Conservation (phyloP, 2,888 invertebrate species). For the Dione vanillae region DNA sequence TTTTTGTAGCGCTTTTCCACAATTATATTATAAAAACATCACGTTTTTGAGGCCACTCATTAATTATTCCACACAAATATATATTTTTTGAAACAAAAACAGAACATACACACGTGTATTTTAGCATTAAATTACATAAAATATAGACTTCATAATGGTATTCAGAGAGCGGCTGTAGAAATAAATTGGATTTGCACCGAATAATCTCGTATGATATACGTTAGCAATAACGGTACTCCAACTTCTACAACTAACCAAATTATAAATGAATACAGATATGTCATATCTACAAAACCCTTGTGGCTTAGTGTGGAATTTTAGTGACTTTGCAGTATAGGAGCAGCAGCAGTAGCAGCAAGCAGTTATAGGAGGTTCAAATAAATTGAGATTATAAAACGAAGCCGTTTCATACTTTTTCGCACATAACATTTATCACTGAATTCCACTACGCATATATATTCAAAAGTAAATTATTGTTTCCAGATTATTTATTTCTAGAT, state of each 20-base stretch:
- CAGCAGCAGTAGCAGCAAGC: no score
- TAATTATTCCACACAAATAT: neutral
- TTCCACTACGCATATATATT: no score
- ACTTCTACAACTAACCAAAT: slow-evolving; percentile 15
- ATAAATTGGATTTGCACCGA: slow-evolving; percentile 28
- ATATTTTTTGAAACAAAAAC: neutral
- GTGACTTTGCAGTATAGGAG: no score
- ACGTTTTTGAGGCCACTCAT: neutral
- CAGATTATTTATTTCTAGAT: no score
- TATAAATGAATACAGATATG: slow-evolving; percentile 11
- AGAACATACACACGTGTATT: slow-evolving; percentile 7
- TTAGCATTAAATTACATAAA: slow-evolving; percentile 19
- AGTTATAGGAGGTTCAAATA: no score
- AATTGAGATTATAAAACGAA: no score
- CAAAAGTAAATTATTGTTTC: no score
- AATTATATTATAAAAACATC: neutral
- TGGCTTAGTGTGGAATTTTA: no score
- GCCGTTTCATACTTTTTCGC: no score
- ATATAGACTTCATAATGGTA: slow-evolving; percentile 22
- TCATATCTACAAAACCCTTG: neutral
- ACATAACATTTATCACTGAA: no score
- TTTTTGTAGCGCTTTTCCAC: neutral
- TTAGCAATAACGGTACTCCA: slow-evolving; percentile 21
- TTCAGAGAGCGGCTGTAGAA: slow-evolving; percentile 24
- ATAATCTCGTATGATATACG: slow-evolving; percentile 31